These are phyloP conservation scores for Hyles vespertilio DNA, from an alignment of 1,140 invertebrate genomes.

Conservation along the genomic window DNA sequence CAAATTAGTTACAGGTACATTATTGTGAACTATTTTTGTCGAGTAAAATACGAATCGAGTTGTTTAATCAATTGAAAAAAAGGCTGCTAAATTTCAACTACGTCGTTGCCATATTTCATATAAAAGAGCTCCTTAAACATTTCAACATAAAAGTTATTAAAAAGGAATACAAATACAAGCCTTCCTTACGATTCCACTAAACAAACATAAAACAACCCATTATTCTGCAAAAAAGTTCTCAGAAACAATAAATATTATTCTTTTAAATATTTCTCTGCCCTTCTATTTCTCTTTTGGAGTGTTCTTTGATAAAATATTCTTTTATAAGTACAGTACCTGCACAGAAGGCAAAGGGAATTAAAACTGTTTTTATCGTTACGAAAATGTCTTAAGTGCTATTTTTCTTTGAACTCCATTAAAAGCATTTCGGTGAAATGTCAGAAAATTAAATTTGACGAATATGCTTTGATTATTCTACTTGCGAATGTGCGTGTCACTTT, in stretches of 20 bases:
- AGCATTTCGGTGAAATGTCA: neutral
- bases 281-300: constrained; percentile 1
- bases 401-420: constrained; percentile 2
- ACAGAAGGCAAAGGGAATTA: constrained; percentile 1
- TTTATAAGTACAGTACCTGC: constrained; percentile 4
- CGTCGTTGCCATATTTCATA: too few relatives aligned
- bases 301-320: constrained; percentile 11
- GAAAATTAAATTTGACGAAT: too few relatives aligned
- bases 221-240: neutral
- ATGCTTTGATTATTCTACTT: too few relatives aligned
- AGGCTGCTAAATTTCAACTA: too few relatives aligned
- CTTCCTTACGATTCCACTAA: too few relatives aligned
- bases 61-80: too few relatives aligned
- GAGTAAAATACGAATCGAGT: too few relatives aligned
- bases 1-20: too few relatives aligned
- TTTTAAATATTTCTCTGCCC: neutral
- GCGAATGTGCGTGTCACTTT: too few relatives aligned
- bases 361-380: neutral
- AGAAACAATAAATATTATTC: constrained; percentile 2
- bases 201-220: neutral
- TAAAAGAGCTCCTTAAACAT: neutral
- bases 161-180: neutral
- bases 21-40: too few relatives aligned
- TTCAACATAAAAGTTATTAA: constrained; percentile 1
- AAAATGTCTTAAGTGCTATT: constrained; percentile 4